Evolutionary conservation across 2,797 vertebrate genomes (phyloP).

Genomic region (Myotis vivesi): DNA sequence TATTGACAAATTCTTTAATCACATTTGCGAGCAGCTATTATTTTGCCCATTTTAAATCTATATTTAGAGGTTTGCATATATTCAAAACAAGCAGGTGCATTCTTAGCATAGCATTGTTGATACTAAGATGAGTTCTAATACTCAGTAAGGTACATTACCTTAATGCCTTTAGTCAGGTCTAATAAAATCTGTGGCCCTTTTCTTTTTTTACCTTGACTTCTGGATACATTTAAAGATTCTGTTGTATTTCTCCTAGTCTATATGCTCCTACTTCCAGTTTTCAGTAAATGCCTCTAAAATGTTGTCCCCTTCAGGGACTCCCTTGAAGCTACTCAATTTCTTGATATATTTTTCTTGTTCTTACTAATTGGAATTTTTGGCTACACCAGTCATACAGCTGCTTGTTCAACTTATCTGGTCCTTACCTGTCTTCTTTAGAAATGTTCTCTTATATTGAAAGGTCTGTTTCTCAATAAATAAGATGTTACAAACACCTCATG

Average conservation of each 20-base stretch:
- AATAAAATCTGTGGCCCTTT: background rate
- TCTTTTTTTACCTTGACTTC: background rate
- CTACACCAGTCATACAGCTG: background rate
- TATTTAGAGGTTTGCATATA: background rate
- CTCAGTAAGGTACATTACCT: background rate
- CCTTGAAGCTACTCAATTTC: background rate
- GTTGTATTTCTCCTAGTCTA: background rate
- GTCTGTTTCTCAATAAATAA: background rate
- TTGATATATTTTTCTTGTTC: background rate
- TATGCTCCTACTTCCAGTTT: background rate
- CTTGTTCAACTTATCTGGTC: background rate
- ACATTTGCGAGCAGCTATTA: background rate
- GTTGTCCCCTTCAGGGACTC: background rate
- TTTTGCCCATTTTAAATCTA: background rate
- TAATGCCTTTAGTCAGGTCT: background rate
- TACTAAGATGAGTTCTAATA: background rate
- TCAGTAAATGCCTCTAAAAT: background rate
- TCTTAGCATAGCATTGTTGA: background rate
- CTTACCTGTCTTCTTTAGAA: background rate
- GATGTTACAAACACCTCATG: background rate
- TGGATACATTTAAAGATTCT: background rate
- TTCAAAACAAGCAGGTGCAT: background rate
- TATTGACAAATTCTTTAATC: slow-evolving; percentile 4
- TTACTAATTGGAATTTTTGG: background rate
- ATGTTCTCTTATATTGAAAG: background rate